phyloP scores from a whole-genome alignment of 2,888 invertebrate genomes.

The Apodemia hepburni region DNA sequence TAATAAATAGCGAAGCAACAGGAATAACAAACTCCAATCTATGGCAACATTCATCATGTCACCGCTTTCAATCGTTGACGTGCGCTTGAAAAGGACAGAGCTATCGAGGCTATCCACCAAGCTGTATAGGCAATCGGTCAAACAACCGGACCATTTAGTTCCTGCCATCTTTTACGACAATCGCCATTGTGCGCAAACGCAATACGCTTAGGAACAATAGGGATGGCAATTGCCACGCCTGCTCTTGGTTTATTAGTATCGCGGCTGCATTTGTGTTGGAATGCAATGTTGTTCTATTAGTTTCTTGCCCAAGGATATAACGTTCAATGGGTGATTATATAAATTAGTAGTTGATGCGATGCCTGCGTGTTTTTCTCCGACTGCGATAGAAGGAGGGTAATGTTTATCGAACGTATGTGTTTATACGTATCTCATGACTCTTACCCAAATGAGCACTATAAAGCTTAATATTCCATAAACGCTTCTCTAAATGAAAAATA shows the following conservation, averaged over 20 bases:
- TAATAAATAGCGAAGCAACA: conserved; percentile 42
- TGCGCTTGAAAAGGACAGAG: conserved; percentile 45
- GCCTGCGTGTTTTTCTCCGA: neutral
- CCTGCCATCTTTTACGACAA: conserved; percentile 62
- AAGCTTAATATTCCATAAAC: too few relatives aligned
- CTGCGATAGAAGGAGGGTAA: too few relatives aligned
- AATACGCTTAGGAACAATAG: conserved; percentile 48
- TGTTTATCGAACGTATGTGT: too few relatives aligned
- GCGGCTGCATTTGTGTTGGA: conserved; percentile 38
- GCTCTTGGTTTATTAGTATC: conserved; percentile 38
- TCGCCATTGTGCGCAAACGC: conserved; percentile 46
- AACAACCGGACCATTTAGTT: conserved; percentile 58
- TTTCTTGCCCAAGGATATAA: conserved; percentile 41
- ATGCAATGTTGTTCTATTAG: conserved; percentile 43
- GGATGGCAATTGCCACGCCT: conserved; percentile 39
- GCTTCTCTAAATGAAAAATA: too few relatives aligned
- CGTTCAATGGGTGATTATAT: conserved; percentile 39
- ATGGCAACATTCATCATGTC: conserved; percentile 48
- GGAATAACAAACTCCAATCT: conserved; percentile 46
- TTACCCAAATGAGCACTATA: too few relatives aligned
- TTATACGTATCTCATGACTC: too few relatives aligned
- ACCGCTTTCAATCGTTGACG: conserved; percentile 47
- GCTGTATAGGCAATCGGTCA: conserved; percentile 63
- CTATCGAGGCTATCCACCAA: conserved; percentile 33
- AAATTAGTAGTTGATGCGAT: conserved; percentile 32